These are phyloP conservation scores for Trachelus tabidus DNA, from an alignment of 2,888 invertebrate genomes.

Conservation along the genomic window DNA sequence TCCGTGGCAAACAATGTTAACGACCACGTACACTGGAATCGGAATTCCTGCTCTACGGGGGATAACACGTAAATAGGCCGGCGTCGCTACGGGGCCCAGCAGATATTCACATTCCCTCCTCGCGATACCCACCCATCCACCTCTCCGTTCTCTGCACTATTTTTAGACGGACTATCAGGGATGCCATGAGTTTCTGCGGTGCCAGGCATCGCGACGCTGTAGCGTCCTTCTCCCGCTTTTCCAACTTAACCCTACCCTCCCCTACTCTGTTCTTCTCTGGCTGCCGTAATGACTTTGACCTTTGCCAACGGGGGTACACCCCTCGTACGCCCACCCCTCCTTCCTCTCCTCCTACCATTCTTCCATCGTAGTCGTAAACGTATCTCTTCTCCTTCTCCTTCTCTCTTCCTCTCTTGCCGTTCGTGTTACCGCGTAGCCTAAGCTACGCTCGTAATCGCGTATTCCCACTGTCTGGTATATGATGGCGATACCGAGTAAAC, in stretches of 20 bases:
- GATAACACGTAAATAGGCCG: constrained; percentile 14
- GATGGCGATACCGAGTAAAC: not conserved
- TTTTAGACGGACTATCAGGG: constrained; percentile 34
- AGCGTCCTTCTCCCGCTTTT: constrained; percentile 11
- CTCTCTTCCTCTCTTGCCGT: not conserved
- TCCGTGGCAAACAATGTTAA: constrained; percentile 48
- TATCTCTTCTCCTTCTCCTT: constrained; percentile 9
- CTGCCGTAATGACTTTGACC: constrained; percentile 46
- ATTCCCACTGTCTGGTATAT: constrained; percentile 3
- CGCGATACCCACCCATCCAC: constrained; percentile 30
- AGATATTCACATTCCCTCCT: constrained; percentile 39
- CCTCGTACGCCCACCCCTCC: no score
- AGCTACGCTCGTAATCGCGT: constrained; percentile 4
- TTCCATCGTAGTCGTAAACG: not conserved
- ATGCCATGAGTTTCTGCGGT: constrained; percentile 15
- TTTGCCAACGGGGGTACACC: constrained; percentile 27
- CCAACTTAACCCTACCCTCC: constrained; percentile 13
- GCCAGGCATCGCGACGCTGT: not conserved
- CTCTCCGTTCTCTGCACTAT: constrained; percentile 34
- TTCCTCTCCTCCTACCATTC: constrained; percentile 3
- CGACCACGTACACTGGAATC: constrained; percentile 41
- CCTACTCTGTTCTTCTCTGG: constrained; percentile 13
- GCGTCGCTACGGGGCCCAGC: constrained; percentile 12
- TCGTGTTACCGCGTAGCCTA: not conserved
- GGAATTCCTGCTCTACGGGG: constrained; percentile 33